These are phyloP conservation scores for Drosophila paramelanica DNA, from an alignment of 2,888 invertebrate species.

Conservation along the genomic window DNA sequence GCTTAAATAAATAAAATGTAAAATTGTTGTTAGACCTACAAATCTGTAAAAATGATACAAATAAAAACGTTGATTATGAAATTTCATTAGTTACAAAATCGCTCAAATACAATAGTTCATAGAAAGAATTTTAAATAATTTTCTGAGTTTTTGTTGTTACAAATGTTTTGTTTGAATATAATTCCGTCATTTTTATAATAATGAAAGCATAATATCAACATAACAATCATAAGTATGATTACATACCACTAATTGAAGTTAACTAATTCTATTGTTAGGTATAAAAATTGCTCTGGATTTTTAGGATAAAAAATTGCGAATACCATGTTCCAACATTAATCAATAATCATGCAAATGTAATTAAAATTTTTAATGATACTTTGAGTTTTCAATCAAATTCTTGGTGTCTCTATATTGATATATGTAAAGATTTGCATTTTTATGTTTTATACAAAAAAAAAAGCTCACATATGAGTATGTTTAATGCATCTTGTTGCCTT, in stretches of 20 bases:
- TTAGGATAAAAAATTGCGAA: slow-evolving; percentile 48
- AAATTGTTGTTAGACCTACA: neutral
- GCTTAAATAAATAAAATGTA: neutral
- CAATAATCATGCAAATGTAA: slow-evolving; percentile 56
- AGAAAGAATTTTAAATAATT: slow-evolving; percentile 1
- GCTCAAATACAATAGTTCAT: neutral
- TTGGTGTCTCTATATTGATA: slow-evolving; percentile 58
- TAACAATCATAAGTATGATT: slow-evolving; percentile 16
- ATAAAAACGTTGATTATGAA: neutral
- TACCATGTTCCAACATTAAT: slow-evolving; percentile 52
- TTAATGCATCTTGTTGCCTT: slow-evolving; percentile 42
- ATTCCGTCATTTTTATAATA: neutral
- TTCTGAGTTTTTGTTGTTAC: neutral
- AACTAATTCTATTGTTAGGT: slow-evolving; percentile 67
- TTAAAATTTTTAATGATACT: slow-evolving; percentile 45
- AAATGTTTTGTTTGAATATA: neutral
- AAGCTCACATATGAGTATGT: slow-evolving; percentile 15
- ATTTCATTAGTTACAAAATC: neutral
- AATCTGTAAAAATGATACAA: neutral
- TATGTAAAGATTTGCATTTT: slow-evolving; percentile 27
- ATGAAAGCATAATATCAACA: slow-evolving; percentile 13
- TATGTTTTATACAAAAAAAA: slow-evolving; percentile 14
- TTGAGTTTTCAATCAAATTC: slow-evolving; percentile 43
- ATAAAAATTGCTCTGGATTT: slow-evolving; percentile 58
- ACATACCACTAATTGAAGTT: slow-evolving; percentile 37